Percentiles rank a stretch among this genome's conserved stretches.
phyloP scores from a whole-genome alignment of 2,797 vertebrate genomes.

The Sebastes iracundus region DNA sequence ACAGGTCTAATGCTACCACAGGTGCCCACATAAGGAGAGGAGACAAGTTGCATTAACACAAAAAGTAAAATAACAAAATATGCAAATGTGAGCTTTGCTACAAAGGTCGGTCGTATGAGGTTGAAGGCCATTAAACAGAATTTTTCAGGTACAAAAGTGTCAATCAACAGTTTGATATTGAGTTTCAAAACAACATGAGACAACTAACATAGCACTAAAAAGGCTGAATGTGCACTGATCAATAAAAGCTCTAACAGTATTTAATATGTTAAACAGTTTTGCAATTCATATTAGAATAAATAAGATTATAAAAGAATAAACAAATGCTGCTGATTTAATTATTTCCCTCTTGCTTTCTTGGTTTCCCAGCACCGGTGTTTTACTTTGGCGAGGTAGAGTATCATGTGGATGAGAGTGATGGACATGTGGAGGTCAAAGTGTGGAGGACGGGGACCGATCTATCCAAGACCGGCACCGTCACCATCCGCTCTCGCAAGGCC shows the following conservation, averaged over 20 bases:
- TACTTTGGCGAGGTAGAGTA: slow-evolving; percentile 88
- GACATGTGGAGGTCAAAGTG: slow-evolving; percentile 87
- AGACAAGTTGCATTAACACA: slow-evolving; percentile 13
- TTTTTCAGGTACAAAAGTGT: not conserved
- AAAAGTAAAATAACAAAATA: not conserved
- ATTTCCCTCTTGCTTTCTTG: not conserved
- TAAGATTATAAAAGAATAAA: not conserved
- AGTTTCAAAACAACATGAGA: not conserved
- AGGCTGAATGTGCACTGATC: not conserved
- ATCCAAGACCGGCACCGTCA: slow-evolving; percentile 87
- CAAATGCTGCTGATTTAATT: not conserved
- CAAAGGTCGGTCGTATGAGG: not conserved
- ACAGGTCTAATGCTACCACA: slow-evolving; percentile 32
- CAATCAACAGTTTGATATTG: not conserved
- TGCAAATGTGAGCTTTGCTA: not conserved
- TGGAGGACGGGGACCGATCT: slow-evolving; percentile 92
- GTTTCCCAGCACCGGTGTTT: slow-evolving; percentile 82
- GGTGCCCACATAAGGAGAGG: slow-evolving; percentile 12
- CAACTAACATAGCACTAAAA: not conserved
- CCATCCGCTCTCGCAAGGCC: slow-evolving; percentile 89
- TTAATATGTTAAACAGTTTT: not conserved
- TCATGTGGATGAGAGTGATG: slow-evolving; percentile 89
- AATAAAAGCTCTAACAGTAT: not conserved
- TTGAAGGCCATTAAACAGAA: not conserved
- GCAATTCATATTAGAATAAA: not conserved